These are phyloP conservation scores for Macrostomum lignano DNA, from an alignment of 1,140 invertebrate species.

Conservation along the genomic window DNA sequence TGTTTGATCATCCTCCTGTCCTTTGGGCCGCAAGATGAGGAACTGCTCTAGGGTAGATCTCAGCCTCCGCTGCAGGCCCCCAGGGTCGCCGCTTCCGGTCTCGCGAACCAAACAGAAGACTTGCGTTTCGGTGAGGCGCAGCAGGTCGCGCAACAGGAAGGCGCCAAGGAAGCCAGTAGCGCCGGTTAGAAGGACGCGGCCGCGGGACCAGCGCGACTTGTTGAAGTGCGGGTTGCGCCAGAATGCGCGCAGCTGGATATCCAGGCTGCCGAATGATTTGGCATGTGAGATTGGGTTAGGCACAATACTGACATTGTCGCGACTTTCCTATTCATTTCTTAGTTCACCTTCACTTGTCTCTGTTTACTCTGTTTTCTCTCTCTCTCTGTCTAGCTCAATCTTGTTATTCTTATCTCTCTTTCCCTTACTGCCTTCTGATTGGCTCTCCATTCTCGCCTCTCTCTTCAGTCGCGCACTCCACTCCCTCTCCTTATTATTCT, in stretches of 20 bases:
- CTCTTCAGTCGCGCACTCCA: no score
- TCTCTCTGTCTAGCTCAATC: no score
- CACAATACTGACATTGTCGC: conserved; percentile 3
- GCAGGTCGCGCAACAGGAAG: conserved; percentile 23
- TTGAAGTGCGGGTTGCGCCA: conserved; percentile 25
- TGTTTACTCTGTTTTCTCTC: neutral
- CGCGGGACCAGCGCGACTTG: conserved; percentile 12
- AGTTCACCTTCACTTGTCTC: neutral
- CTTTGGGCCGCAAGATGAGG: no score
- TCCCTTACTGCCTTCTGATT: no score
- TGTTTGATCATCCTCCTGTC: no score
- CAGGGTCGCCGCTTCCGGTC: no score
- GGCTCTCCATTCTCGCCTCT: no score
- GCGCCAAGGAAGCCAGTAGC: conserved; percentile 28
- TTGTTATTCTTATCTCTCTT: no score
- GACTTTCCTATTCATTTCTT: neutral
- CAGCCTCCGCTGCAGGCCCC: conserved; percentile 8
- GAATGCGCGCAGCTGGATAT: conserved; percentile 29
- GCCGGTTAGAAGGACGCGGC: conserved; percentile 26
- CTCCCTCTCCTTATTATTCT: no score
- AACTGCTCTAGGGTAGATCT: conserved; percentile 16
- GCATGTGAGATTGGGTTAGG: no score
- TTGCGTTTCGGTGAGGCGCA: conserved; percentile 20
- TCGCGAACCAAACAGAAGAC: conserved; percentile 30
- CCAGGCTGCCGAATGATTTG: no score